These are phyloP conservation scores for Heterohyrax brucei DNA, from an alignment of 2,797 vertebrate species.

Conservation along the genomic window DNA sequence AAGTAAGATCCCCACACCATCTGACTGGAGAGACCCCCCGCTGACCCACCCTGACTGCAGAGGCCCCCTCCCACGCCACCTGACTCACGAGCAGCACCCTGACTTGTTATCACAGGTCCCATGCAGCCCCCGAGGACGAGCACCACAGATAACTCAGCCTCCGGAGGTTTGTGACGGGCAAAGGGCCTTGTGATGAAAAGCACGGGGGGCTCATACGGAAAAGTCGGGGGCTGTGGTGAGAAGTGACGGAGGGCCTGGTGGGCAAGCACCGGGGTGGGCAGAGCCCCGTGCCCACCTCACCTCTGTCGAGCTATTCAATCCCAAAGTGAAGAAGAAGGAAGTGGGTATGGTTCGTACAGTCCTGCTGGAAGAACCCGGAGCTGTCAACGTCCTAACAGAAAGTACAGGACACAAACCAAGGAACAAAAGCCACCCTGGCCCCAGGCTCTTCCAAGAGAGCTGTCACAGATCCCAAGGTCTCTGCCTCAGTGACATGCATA, in stretches of 20 bases:
- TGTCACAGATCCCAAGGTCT: not conserved
- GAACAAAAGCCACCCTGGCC: not conserved
- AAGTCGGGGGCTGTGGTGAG: not conserved
- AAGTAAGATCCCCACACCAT: not conserved
- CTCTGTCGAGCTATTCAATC: not conserved
- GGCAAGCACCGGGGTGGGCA: not conserved
- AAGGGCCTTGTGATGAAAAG: not conserved
- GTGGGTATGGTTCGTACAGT: no score
- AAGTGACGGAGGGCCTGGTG: not conserved
- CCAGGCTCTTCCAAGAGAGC: no score
- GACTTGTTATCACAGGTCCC: no score
- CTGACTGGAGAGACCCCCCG: constrained; percentile 60
- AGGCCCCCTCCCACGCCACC: no score
- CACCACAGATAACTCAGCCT: not conserved
- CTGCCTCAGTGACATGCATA: no score
- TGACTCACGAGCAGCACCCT: no score
- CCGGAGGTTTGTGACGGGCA: not conserved
- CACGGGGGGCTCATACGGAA: not conserved
- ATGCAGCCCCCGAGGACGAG: no score
- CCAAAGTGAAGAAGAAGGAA: not conserved
- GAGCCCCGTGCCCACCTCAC: not conserved
- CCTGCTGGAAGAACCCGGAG: not conserved
- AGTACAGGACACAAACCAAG: not conserved
- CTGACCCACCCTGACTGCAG: constrained; percentile 13
- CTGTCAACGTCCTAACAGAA: not conserved